A percentile compares a stretch with the other conserved stretches of the same genome.
Evolutionary conservation across 2,113 vertebrate species (phyloP).

Genomic region (Zosterops hypoxanthus): DNA sequence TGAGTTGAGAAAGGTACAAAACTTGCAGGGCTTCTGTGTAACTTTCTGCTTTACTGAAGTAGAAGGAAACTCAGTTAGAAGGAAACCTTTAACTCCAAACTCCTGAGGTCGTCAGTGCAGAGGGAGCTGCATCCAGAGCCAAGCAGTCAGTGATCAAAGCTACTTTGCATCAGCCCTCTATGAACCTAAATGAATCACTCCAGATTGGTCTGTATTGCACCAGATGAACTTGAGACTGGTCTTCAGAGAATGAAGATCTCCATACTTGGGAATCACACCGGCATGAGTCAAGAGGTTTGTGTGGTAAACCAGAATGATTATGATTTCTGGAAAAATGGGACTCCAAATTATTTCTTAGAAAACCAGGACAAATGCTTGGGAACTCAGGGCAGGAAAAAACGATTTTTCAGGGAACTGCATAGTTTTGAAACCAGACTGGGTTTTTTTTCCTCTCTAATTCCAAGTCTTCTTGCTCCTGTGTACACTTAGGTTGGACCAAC

Average conservation of each 20-base stretch:
- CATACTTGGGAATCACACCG: constrained; percentile 7
- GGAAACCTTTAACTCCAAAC: constrained; percentile 21
- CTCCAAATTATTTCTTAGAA: background rate
- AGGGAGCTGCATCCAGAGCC: constrained; percentile 33
- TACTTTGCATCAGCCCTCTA: constrained; percentile 18
- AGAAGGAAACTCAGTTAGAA: constrained; percentile 3
- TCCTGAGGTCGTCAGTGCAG: background rate
- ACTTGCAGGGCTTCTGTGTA: constrained; percentile 35
- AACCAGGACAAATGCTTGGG: background rate
- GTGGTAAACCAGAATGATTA: background rate
- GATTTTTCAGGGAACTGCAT: background rate
- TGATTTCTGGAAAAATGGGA: constrained; percentile 2
- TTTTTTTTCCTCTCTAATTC: background rate
- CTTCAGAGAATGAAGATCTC: constrained; percentile 26
- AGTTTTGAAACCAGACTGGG: background rate
- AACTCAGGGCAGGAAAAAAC: background rate
- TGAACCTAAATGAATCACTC: constrained; percentile 1
- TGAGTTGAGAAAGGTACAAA: constrained; percentile 58
- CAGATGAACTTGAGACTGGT: background rate
- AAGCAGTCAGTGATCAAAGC: constrained; percentile 13
- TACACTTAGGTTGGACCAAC: background rate
- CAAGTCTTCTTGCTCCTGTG: background rate
- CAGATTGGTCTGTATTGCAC: background rate
- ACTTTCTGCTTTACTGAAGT: constrained; percentile 53
- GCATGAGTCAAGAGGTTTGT: constrained; percentile 42